Evolutionary conservation across 2,113 vertebrate genomes (phyloP).

Genomic region (Alligator mississippiensis): DNA sequence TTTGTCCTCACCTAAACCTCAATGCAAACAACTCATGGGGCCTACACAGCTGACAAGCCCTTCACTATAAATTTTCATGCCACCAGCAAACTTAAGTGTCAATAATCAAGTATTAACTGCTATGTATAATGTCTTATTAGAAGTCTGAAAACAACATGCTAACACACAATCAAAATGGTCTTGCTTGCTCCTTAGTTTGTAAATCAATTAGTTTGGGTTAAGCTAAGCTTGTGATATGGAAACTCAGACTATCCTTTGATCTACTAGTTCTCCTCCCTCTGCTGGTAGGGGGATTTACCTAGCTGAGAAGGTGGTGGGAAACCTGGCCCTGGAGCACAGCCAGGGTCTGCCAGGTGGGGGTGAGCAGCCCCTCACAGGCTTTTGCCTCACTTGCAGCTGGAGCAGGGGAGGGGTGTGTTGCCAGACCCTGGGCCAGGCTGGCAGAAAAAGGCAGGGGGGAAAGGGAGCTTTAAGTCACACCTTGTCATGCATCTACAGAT

Average conservation of each 20-base stretch:
- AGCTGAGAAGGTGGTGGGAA: too few relatives aligned
- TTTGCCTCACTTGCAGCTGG: too few relatives aligned
- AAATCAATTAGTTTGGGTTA: background rate
- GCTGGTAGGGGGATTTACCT: background rate
- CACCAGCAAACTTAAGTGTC: background rate
- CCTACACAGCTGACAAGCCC: background rate
- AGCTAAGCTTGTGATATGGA: background rate
- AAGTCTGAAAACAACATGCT: background rate
- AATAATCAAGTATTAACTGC: background rate
- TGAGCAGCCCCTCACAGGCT: too few relatives aligned
- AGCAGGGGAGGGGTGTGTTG: too few relatives aligned
- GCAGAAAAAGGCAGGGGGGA: too few relatives aligned
- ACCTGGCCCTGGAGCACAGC: too few relatives aligned
- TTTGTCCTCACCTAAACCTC: background rate
- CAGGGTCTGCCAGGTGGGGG: too few relatives aligned
- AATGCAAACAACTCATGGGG: background rate
- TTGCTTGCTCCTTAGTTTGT: background rate
- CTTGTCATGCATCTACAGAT: too few relatives aligned
- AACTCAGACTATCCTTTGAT: background rate
- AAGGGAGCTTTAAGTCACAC: too few relatives aligned
- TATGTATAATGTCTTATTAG: fast-evolving
- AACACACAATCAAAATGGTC: background rate
- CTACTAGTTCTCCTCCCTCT: background rate
- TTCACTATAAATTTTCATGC: background rate
- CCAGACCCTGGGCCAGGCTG: too few relatives aligned